Conservation (phyloP, 1,140 invertebrate genomes). For the Spodoptera litura region DNA sequence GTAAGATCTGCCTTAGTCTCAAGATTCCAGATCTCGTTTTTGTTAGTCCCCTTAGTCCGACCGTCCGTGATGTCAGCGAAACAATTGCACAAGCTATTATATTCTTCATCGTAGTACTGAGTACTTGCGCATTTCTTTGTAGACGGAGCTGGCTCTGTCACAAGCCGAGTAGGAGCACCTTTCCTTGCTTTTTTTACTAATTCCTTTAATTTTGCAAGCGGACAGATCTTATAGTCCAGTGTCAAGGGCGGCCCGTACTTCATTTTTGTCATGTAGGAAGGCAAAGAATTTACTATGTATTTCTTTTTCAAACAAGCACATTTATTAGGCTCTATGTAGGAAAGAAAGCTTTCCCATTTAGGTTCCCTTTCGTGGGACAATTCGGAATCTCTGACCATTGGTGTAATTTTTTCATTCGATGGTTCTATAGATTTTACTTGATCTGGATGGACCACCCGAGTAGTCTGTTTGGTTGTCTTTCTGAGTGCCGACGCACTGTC, state of each 20-base stretch:
- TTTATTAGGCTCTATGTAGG: constrained; percentile 63
- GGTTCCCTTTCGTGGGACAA: constrained; percentile 68
- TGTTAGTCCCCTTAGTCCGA: too few relatives aligned
- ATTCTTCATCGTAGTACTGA: constrained; percentile 71
- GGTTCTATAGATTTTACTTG: constrained; percentile 53
- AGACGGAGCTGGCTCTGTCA: constrained; percentile 45
- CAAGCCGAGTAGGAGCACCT: constrained; percentile 25
- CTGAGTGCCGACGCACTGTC: neutral
- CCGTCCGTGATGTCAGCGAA: constrained; percentile 63
- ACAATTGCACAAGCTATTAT: constrained; percentile 69
- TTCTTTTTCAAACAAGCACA: constrained; percentile 75
- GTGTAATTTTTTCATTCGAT: constrained; percentile 44
- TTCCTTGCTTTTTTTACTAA: constrained; percentile 64
- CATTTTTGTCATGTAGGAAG: constrained; percentile 75
- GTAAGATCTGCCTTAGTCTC: too few relatives aligned
- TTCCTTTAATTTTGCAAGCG: constrained; percentile 62
- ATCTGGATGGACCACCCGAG: too few relatives aligned
- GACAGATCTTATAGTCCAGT: constrained; percentile 71
- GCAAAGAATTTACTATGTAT: constrained; percentile 71
- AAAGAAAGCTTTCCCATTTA: constrained; percentile 73
- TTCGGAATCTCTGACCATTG: constrained; percentile 47
- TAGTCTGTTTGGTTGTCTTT: neutral
- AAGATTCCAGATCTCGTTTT: too few relatives aligned
- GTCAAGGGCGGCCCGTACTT: constrained; percentile 59
- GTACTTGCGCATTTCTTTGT: constrained; percentile 65